Conservation (phyloP, 2,888 invertebrate species). For the Caradrina clavipalpis region DNA sequence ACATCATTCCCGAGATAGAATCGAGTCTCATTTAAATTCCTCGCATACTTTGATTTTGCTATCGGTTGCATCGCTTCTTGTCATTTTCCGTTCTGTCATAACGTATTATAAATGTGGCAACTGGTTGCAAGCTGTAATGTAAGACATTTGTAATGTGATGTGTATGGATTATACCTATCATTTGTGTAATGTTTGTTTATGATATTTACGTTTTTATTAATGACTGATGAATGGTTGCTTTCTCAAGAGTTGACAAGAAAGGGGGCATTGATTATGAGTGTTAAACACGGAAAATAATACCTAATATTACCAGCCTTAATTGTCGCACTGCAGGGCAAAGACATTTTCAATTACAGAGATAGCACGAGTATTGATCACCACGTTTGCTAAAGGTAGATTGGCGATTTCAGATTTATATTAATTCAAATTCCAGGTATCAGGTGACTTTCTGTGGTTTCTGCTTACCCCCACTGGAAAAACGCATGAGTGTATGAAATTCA, state of each 20-base stretch:
- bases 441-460: no score
- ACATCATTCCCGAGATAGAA: slow-evolving; percentile 54
- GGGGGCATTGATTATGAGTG: no score
- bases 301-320: no score
- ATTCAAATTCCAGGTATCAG: no score
- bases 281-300: no score
- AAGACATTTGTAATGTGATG: slow-evolving; percentile 28
- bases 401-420: no score
- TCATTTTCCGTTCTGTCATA: slow-evolving; percentile 57
- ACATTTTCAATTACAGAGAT: no score
- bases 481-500: no score
- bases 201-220: slow-evolving; percentile 1
- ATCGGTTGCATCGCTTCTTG: slow-evolving; percentile 51
- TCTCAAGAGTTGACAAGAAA: background rate
- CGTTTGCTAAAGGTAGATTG: no score
- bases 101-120: slow-evolving; percentile 44
- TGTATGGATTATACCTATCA: slow-evolving; percentile 26
- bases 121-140: slow-evolving; percentile 27
- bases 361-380: no score
- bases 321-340: no score
- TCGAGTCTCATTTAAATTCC: slow-evolving; percentile 59
- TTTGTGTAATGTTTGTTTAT: background rate
- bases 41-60: slow-evolving; percentile 41
- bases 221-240: background rate
- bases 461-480: no score